These are phyloP conservation scores for Metellina segmentata DNA, from an alignment of 2,888 invertebrate species.

Conservation along the genomic window DNA sequence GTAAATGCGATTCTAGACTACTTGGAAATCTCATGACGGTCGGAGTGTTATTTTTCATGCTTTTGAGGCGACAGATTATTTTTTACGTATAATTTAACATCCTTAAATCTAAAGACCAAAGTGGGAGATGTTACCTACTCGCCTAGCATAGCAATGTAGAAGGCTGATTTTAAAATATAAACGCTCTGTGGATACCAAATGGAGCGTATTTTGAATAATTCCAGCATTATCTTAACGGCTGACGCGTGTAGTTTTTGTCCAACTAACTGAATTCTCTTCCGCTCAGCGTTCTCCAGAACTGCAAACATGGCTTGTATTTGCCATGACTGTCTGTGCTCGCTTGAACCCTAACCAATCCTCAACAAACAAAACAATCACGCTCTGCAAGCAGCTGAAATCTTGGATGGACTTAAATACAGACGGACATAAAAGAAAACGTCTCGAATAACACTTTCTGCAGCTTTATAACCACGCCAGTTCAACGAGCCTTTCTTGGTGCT, in stretches of 20 bases:
- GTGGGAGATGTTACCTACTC: too few relatives aligned
- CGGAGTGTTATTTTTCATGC: too few relatives aligned
- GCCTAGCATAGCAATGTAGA: background rate
- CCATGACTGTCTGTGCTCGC: background rate
- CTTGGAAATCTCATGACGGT: too few relatives aligned
- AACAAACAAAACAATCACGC: constrained; percentile 49
- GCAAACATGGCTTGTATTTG: constrained; percentile 11
- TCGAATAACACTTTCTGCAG: constrained; percentile 41
- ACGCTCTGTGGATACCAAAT: background rate
- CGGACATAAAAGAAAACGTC: constrained; percentile 28
- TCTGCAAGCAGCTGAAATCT: constrained; percentile 40
- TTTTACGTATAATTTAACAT: too few relatives aligned
- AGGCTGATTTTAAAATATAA: background rate
- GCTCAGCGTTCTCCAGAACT: constrained; percentile 9
- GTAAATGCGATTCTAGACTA: too few relatives aligned
- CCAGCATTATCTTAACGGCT: background rate
- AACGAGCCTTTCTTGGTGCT: constrained; percentile 33
- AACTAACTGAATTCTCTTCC: constrained; percentile 30
- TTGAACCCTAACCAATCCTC: constrained; percentile 2
- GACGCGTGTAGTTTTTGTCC: constrained; percentile 23
- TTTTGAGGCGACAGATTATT: too few relatives aligned
- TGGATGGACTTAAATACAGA: background rate
- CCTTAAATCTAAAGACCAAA: too few relatives aligned
- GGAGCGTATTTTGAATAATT: background rate
- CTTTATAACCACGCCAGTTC: constrained; percentile 35